Conservation (phyloP, 1,140 invertebrate species). For the Aphelenchoides fujianensis region DNA sequence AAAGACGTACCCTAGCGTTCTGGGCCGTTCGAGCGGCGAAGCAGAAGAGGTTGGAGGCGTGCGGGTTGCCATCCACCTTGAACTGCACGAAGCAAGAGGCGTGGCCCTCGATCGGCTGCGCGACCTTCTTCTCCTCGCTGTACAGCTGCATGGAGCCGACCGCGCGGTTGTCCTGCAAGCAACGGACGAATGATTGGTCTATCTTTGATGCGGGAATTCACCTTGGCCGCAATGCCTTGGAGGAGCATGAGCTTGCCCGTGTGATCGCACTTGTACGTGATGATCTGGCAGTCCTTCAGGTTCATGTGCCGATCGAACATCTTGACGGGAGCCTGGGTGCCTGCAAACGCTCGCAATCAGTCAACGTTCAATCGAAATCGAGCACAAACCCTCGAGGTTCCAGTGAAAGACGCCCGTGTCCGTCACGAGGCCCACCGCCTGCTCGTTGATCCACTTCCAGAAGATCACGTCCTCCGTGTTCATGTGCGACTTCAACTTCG, state of each 20-base stretch:
- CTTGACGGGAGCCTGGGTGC: conserved; percentile 73
- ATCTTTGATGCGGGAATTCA: too few relatives aligned
- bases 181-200: too few relatives aligned
- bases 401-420: conserved; percentile 95
- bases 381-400: conserved; percentile 83
- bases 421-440: conserved; percentile 93
- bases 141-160: conserved; percentile 99
- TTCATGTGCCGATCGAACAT: conserved; percentile 97
- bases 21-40: conserved; percentile 82
- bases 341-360: conserved; percentile 22
- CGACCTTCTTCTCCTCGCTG: conserved; percentile 96
- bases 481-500: conserved; percentile 96
- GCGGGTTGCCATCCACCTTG: conserved; percentile 92
- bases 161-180: conserved; percentile 90
- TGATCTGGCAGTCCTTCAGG: conserved; percentile 92
- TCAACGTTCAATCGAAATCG: not conserved
- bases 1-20: conserved; percentile 46
- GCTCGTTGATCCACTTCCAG: conserved; percentile 99
- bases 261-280: conserved; percentile 94
- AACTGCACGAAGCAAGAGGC: conserved; percentile 95
- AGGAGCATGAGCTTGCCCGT: conserved; percentile 93
- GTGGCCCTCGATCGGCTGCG: conserved; percentile 97
- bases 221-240: conserved; percentile 91
- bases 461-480: conserved; percentile 99
- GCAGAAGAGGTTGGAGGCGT: conserved; percentile 90